Base-by-base conservation (phyloP, 2,797 vertebrate species). In the Parotocinclus haroldoi region DNA sequence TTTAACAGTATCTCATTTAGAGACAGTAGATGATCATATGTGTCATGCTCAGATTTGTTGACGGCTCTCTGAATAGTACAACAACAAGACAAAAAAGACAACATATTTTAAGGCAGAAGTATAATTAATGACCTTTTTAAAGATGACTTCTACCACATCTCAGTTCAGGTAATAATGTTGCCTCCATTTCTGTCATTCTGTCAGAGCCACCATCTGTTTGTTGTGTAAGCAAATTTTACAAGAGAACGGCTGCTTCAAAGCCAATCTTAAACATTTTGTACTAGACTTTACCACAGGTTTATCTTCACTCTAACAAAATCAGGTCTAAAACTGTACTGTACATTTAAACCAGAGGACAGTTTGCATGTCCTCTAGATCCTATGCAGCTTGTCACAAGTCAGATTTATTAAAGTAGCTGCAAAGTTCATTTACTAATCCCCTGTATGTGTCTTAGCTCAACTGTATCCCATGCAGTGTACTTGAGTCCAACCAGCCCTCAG, bases 241-340 rank as follows among this genome's bases (percentile, higher is more conserved):
- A 62, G 39, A 36, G 36, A 60, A 55, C 71, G 66, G 53, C 44
- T 18, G 38, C 63, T 62, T 17, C 38, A 58, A 57, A 66, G 46
- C 40, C 51, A 63, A 38, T 10, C 14, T 19, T 19, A 49, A 27
- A 2, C 27, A 27, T 37, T 52, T 16, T 56, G 45, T 37, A 27
- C 48, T 49, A 46, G 10, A 16, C 39, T 67, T 58, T 50, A 46
- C 9, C 9, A 48, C 51, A 48, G 3, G 5, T 40, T 37, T 19
- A 49, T 59, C 36, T 48, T 46, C 45, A n/a, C 7, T 63, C 14
- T 40, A 45, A 36, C 14, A 4, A 73, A 7, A 13, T 63, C 65
- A 65, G 63, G 44, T 10, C 19, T 61, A 37, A 54, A 19, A 13
- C 14, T 67, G 50, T 58, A 51, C 42, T 71, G 52, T 37, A 59